Percentiles rank a stretch among this genome's conserved stretches.
phyloP scores from a whole-genome alignment of 2,113 vertebrate genomes.

The Pipra filicauda region DNA sequence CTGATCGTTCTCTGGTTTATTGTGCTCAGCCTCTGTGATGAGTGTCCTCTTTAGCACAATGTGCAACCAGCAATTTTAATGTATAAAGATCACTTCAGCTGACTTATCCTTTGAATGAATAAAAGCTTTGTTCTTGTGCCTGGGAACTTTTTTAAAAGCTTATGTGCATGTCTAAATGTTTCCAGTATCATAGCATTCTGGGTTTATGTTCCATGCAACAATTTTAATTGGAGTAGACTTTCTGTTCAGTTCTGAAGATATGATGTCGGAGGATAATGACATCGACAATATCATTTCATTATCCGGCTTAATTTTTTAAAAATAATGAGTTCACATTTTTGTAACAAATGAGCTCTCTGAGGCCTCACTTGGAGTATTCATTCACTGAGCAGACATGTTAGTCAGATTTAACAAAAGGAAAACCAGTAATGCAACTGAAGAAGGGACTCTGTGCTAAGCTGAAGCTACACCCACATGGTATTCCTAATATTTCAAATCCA shows the following conservation, averaged over 20 bases:
- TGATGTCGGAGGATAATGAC: not conserved
- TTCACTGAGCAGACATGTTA: not conserved
- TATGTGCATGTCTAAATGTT: constrained; percentile 34
- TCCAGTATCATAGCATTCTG: not conserved
- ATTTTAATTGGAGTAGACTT: constrained; percentile 31
- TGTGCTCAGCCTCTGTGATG: constrained; percentile 11
- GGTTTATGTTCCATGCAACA: constrained; percentile 31
- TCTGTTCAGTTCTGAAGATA: constrained; percentile 9
- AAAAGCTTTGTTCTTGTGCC: constrained; percentile 51
- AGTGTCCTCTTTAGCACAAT: not conserved
- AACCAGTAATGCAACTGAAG: not conserved
- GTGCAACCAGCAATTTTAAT: not conserved
- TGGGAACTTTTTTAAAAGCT: constrained; percentile 26
- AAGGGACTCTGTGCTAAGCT: not conserved
- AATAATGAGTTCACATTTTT: constrained; percentile 22
- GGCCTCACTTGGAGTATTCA: not conserved
- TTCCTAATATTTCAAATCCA: not conserved
- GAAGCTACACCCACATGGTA: not conserved
- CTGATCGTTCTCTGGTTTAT: not conserved
- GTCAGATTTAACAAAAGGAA: not conserved
- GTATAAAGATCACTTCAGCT: constrained; percentile 41
- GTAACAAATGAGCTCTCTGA: not conserved
- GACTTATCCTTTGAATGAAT: constrained; percentile 40
- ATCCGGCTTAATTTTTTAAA: constrained; percentile 33
- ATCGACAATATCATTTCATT: constrained; percentile 1